A percentile compares a stretch with the other conserved stretches of the same genome.
These are phyloP conservation scores for Siphlonurus alternatus DNA, from an alignment of 2,888 invertebrate species.

Conservation along the genomic window DNA sequence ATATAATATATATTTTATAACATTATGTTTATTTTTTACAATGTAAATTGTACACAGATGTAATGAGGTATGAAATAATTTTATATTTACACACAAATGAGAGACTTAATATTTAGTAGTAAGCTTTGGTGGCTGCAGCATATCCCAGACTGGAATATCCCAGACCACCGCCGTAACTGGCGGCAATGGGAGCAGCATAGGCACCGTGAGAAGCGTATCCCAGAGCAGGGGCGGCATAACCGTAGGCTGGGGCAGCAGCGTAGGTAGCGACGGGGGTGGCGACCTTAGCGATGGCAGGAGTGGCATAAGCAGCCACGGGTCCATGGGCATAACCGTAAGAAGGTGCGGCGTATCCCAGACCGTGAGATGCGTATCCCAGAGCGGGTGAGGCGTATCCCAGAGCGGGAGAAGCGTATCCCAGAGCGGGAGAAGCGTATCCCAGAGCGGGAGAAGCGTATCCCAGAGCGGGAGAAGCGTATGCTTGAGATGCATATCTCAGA, in stretches of 20 bases:
- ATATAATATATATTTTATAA: too few relatives aligned
- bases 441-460: too few relatives aligned
- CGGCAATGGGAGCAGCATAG: not conserved
- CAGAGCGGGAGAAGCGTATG: too few relatives aligned
- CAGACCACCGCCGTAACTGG: not conserved
- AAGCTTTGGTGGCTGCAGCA: not conserved
- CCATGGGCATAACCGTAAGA: slow-evolving; percentile 5
- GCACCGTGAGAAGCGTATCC: not conserved
- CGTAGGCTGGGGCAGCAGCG: slow-evolving; percentile 5
- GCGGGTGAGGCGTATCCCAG: too few relatives aligned
- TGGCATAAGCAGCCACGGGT: slow-evolving; percentile 7
- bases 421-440: too few relatives aligned
- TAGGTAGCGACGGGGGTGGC: slow-evolving; percentile 8
- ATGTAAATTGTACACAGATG: not conserved
- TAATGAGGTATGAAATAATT: not conserved
- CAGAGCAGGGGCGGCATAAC: slow-evolving; percentile 5
- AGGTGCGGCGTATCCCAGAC: slow-evolving; percentile 8
- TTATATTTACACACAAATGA: not conserved
- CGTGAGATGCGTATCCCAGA: too few relatives aligned
- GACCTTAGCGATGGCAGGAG: slow-evolving; percentile 7
- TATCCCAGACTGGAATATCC: not conserved
- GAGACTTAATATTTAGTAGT: not conserved
- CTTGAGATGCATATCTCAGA: too few relatives aligned
- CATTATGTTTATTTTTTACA: not conserved
- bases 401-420: too few relatives aligned